Conservation (phyloP, 2,797 vertebrate species). For the Morus bassanus region DNA sequence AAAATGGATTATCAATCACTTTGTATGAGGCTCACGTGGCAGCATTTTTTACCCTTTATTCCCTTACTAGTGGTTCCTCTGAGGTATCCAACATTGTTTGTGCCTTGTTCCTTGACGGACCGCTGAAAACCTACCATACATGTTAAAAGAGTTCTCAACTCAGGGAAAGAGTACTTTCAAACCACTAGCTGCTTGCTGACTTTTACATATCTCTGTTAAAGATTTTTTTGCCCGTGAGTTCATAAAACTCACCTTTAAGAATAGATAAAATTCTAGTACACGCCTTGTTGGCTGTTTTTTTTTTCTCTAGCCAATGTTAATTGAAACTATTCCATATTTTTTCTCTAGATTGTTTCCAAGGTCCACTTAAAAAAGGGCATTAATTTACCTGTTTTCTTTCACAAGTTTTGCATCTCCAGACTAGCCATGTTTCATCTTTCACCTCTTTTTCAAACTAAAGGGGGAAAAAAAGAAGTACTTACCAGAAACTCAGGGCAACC, state of each 20-base stretch:
- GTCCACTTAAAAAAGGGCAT: neutral
- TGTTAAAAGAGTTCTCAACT: neutral
- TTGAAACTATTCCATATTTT: neutral
- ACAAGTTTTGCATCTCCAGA: neutral
- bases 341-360: neutral
- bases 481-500: neutral
- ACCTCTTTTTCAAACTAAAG: neutral
- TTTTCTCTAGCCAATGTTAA: neutral
- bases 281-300: neutral
- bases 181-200: neutral
- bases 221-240: neutral
- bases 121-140: neutral
- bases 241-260: neutral
- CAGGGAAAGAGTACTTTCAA: neutral
- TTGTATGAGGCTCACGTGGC: fast-evolving
- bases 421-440: neutral
- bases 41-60: neutral
- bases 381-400: neutral
- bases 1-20: neutral
- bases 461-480: neutral
- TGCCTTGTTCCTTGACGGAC: neutral
- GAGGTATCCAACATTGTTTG: neutral
- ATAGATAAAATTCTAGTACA: neutral
- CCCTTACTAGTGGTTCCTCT: neutral
- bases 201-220: neutral